Evolutionary conservation across 2,888 invertebrate genomes (phyloP).

Genomic region (Antheraea assamensis): DNA sequence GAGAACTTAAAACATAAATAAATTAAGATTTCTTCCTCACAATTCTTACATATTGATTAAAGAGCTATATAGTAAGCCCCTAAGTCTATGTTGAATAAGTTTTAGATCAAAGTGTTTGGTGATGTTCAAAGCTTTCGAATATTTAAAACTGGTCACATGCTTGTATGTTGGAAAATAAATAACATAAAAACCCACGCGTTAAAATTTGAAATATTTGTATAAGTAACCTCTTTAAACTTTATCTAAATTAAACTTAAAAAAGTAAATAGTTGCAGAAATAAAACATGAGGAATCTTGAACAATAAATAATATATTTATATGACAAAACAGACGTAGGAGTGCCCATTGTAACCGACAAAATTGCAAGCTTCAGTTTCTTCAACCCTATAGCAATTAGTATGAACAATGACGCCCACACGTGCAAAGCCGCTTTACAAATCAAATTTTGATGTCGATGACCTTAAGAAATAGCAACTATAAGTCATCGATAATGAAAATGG

Average conservation of each 20-base stretch:
- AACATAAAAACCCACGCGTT: not conserved
- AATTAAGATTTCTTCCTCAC: too few species aligned
- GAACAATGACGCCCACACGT: constrained; percentile 67
- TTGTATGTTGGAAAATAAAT: not conserved
- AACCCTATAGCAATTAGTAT: constrained; percentile 47
- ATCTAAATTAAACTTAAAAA: not conserved
- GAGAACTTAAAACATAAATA: too few species aligned
- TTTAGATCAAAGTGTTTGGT: not conserved
- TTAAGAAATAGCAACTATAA: constrained; percentile 28
- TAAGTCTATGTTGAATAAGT: not conserved
- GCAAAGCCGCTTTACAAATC: constrained; percentile 42
- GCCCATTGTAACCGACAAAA: constrained; percentile 16
- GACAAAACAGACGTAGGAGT: constrained; percentile 6
- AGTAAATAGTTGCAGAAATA: not conserved
- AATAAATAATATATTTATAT: constrained; percentile 7
- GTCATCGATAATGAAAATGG: constrained; percentile 13
- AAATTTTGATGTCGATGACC: constrained; percentile 50
- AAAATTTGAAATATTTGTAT: not conserved
- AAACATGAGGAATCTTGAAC: not conserved
- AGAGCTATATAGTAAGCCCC: too few species aligned
- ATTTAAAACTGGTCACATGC: not conserved
- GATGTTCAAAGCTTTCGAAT: not conserved
- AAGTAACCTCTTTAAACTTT: not conserved
- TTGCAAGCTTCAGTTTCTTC: constrained; percentile 34
- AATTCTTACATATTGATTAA: not conserved